phyloP scores from a whole-genome alignment of 2,797 vertebrate species.

The Typhlichthys subterraneus region DNA sequence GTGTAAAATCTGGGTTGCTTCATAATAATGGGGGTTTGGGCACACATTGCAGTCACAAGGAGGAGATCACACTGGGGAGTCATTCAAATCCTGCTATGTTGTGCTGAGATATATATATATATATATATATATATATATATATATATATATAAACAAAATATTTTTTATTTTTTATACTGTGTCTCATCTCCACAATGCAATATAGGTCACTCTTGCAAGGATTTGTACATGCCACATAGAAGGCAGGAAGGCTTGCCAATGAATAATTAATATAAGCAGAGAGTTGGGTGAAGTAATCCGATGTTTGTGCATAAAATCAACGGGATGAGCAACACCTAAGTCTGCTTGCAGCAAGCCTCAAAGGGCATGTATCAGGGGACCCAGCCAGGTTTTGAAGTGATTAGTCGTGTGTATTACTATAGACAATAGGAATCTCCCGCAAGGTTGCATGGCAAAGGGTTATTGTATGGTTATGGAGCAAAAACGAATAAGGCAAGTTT shows the following conservation, averaged over 20 bases:
- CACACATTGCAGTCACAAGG: constrained; percentile 53
- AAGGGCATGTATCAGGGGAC: constrained; percentile 86
- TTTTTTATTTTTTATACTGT: background rate
- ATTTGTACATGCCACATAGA: constrained; percentile 44
- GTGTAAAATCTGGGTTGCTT: constrained; percentile 54
- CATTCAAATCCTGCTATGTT: constrained; percentile 44
- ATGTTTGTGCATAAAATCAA: constrained; percentile 88
- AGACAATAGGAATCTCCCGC: constrained; percentile 83
- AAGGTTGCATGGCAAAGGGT: constrained; percentile 73
- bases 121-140: constrained; percentile 15
- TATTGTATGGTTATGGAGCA: constrained; percentile 12
- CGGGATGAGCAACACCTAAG: constrained; percentile 80
- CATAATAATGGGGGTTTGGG: constrained; percentile 47
- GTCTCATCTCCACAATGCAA: constrained; percentile 49
- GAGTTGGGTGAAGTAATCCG: constrained; percentile 84
- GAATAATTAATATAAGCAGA: constrained; percentile 89
- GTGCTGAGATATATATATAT: constrained; percentile 27
- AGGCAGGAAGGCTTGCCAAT: constrained; percentile 59
- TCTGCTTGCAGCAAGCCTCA: constrained; percentile 79
- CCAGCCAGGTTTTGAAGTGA: constrained; percentile 80
- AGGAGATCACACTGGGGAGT: constrained; percentile 61
- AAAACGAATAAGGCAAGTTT: constrained; percentile 57
- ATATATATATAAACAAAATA: background rate
- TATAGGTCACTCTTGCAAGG: constrained; percentile 62
- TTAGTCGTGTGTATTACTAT: constrained; percentile 88